Evolutionary conservation across 2,797 vertebrate genomes (phyloP).

Genomic region (Sebastes umbrosus): DNA sequence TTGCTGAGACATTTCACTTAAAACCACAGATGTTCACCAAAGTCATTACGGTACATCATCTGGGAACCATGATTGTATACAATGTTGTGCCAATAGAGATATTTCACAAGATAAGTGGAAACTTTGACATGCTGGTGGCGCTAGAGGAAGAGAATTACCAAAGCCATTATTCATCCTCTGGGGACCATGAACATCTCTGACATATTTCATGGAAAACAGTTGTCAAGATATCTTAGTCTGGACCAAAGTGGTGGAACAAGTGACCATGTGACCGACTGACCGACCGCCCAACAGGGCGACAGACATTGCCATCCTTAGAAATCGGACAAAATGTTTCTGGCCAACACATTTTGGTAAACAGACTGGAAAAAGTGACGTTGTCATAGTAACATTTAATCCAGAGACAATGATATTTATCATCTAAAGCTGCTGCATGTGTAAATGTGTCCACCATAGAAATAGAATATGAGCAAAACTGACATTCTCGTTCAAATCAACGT

Average conservation of each 20-base stretch:
- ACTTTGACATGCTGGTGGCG: too few species aligned
- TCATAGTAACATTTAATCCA: not conserved
- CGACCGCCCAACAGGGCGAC: not conserved
- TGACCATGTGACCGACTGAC: too few species aligned
- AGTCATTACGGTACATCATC: not conserved
- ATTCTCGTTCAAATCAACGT: too few species aligned
- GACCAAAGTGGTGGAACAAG: not conserved
- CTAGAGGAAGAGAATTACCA: not conserved
- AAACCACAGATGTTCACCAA: not conserved
- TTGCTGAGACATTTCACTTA: not conserved
- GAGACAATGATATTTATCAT: not conserved
- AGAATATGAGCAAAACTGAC: too few species aligned
- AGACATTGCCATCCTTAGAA: not conserved
- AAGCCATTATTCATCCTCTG: not conserved
- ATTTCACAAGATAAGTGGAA: not conserved
- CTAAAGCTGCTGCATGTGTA: not conserved
- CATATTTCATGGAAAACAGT: not conserved
- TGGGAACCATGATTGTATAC: not conserved
- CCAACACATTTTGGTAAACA: not conserved
- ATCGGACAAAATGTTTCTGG: not conserved
- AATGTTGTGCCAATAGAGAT: not conserved
- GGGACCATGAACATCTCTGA: not conserved
- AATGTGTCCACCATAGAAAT: too few species aligned
- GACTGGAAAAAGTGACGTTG: not conserved
- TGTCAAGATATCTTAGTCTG: not conserved